phyloP scores from a whole-genome alignment of 2,888 invertebrate species.

The Apocheima hispidaria region DNA sequence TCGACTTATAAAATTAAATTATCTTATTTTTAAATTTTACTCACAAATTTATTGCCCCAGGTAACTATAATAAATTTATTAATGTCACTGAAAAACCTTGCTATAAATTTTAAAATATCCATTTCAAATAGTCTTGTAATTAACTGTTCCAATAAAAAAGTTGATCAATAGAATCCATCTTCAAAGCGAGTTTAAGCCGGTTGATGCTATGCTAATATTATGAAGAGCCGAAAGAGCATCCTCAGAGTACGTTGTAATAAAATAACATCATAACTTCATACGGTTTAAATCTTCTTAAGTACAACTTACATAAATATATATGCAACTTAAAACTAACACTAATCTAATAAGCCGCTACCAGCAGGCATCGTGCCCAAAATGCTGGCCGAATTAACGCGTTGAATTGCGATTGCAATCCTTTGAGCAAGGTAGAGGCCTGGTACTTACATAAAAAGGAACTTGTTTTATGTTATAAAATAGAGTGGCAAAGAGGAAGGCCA shows the following conservation, averaged over 20 bases:
- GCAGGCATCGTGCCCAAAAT: too few species aligned
- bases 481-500: too few species aligned
- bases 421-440: too few species aligned
- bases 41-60: slow-evolving; percentile 6
- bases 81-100: slow-evolving; percentile 11
- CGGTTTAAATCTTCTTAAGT: too few species aligned
- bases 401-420: too few species aligned
- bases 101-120: slow-evolving; percentile 13
- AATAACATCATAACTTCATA: not conserved
- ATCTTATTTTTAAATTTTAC: slow-evolving; percentile 5
- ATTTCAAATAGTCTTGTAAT: slow-evolving; percentile 20
- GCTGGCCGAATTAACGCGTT: too few species aligned
- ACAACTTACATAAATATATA: not conserved
- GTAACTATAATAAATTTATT: slow-evolving; percentile 7
- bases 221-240: slow-evolving; percentile 49
- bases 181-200: slow-evolving; percentile 33
- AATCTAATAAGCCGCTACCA: too few species aligned
- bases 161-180: slow-evolving; percentile 28
- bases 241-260: not conserved
- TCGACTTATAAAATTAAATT: not conserved
- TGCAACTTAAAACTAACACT: too few species aligned
- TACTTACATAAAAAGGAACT: too few species aligned
- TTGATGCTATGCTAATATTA: slow-evolving; percentile 58
- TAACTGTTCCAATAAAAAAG: slow-evolving; percentile 21
- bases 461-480: too few species aligned